Base-by-base conservation (phyloP, 2,888 invertebrate species). In the Andrena haemorrhoa region DNA sequence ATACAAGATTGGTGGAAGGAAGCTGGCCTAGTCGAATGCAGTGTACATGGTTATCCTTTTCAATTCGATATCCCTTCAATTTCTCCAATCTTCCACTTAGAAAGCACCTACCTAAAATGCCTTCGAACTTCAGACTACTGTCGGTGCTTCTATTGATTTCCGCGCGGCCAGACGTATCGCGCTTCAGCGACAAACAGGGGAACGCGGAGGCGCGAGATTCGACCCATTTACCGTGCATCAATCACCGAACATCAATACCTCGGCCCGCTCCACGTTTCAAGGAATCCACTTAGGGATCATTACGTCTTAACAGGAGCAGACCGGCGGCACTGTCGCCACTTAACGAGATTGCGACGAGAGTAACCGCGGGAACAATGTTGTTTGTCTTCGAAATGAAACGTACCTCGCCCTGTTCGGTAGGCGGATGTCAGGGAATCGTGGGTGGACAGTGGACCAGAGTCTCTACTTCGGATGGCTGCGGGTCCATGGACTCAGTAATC, bases 271-370 rank as follows among this genome's bases (percentile, higher is more conserved):
- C 53, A 51, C 51, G 60, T 78, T 65, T 78, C 65, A 20, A 65
- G 70, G 26, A 41, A 41, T 65, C 58, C 70, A 78, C 65, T 79
- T 65, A 33, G 71, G 31, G 65, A 64, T 71, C 65, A 33, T 78
- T 53, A 60, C 60, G 65, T 47, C 51, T 79, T 79, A 77, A 79
- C 56, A 78, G 41, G 75, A n/a, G 26, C 16, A 16, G 23, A 12
- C 51, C 60, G n/a, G n/a, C 31, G 58, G 2, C 64, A 23, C n/a
- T 7, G 41, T 60, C 35, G 78, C 41, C 71, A 71, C 79, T 79
- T 79, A 79, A 41, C 79, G 60, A 66, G 78, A 79, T 79, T 79
- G 61, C 60, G 6, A 63, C 26, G 58, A 71, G 65, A 35, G 31
- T 51, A 77, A 23, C 16, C 7, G 20, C 29, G 61, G 49, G 26